These are phyloP conservation scores for Pteronura brasiliensis DNA, from an alignment of 2,113 vertebrate species.

Conservation along the genomic window DNA sequence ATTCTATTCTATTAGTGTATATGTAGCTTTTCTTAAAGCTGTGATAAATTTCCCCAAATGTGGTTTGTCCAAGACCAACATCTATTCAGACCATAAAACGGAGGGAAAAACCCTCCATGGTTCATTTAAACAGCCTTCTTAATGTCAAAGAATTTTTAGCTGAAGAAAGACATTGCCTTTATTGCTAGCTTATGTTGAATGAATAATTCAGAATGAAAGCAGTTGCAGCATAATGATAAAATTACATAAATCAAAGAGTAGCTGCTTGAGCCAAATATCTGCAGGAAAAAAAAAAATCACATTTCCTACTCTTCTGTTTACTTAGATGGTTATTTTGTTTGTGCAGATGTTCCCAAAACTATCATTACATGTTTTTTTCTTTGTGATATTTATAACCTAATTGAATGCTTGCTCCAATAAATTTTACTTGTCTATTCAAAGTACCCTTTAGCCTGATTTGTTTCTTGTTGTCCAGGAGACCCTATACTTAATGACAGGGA, in stretches of 20 bases:
- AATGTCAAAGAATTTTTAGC: constrained; percentile 51
- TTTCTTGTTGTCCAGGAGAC: background rate
- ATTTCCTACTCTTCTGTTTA: constrained; percentile 20
- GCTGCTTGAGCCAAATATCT: constrained; percentile 33
- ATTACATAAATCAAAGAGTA: constrained; percentile 67
- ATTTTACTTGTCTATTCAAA: background rate
- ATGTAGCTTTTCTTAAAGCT: constrained; percentile 58
- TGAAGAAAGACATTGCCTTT: constrained; percentile 36
- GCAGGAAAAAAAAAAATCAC: background rate
- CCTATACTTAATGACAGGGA: background rate
- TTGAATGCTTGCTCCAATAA: constrained; percentile 5
- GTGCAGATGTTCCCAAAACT: constrained; percentile 45
- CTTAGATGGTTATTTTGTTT: constrained; percentile 45
- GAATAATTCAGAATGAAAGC: constrained; percentile 67
- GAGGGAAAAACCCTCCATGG: background rate
- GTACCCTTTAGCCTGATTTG: background rate
- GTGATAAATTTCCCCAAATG: constrained; percentile 54
- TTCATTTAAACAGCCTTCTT: constrained; percentile 61
- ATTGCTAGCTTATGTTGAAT: constrained; percentile 63
- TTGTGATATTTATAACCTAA: constrained; percentile 27
- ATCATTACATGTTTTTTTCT: constrained; percentile 39
- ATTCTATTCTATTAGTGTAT: constrained; percentile 67
- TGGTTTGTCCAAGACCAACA: constrained; percentile 48
- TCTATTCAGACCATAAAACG: constrained; percentile 45
- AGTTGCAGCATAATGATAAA: constrained; percentile 60